These are phyloP conservation scores for Aphidius gifuensis DNA, from an alignment of 1,140 invertebrate species.

Conservation along the genomic window DNA sequence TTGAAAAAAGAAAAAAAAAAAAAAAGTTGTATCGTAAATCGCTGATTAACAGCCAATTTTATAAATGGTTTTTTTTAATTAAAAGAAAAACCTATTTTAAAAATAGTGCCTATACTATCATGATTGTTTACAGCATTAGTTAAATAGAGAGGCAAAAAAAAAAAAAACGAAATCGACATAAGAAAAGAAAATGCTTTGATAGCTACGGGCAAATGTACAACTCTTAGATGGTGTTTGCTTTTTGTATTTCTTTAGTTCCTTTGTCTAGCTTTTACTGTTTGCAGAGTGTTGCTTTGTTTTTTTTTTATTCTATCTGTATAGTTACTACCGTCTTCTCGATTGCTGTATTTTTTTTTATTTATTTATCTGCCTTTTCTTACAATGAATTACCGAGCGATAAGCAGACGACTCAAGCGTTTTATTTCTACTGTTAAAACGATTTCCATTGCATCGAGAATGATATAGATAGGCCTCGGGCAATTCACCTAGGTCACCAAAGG, in stretches of 20 bases:
- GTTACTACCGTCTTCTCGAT: too few relatives aligned
- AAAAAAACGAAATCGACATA: conserved; percentile 11
- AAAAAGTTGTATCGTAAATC: conserved; percentile 10
- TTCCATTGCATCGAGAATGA: conserved; percentile 17
- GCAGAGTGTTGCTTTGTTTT: conserved; percentile 6
- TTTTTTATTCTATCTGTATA: conserved; percentile 1
- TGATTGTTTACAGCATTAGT: conserved; percentile 21
- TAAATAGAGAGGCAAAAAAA: conserved; percentile 22
- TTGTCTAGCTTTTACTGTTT: conserved; percentile 10
- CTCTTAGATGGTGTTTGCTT: conserved; percentile 2
- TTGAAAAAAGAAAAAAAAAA: neutral
- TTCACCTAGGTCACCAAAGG: conserved; percentile 4
- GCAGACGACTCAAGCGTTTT: conserved; percentile 21
- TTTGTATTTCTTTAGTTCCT: too few relatives aligned
- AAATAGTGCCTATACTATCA: conserved; percentile 2
- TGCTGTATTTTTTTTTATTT: conserved; percentile 4
- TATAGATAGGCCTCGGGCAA: conserved; percentile 10
- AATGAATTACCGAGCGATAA: conserved; percentile 19
- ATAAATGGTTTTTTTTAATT: conserved; percentile 35
- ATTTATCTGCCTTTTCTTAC: neutral
- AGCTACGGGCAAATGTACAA: conserved; percentile 24
- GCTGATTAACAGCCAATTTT: conserved; percentile 41
- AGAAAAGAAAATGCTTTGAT: conserved; percentile 22
- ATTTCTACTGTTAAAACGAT: conserved; percentile 20
- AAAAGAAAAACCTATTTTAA: conserved; percentile 25